These are phyloP conservation scores for Semicossyphus pulcher DNA, from an alignment of 2,113 vertebrate species.

Conservation along the genomic window DNA sequence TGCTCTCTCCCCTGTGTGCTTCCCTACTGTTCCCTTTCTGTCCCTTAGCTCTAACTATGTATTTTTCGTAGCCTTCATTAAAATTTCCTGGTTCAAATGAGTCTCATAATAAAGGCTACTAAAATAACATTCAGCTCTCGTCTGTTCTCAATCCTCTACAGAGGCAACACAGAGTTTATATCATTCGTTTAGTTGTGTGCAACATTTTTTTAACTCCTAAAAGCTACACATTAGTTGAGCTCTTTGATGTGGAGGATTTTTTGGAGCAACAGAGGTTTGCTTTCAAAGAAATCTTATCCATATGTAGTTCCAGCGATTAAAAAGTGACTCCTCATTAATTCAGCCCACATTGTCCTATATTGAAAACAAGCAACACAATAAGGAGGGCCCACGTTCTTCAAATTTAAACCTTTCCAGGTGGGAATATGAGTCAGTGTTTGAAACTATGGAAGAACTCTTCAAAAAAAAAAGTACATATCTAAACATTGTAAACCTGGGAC, in stretches of 20 bases:
- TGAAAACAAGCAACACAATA: neutral
- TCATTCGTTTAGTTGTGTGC: conserved; percentile 9
- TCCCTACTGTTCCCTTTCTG: conserved; percentile 34
- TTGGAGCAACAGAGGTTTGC: conserved; percentile 22
- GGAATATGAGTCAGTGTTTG: neutral
- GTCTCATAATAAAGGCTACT: conserved; percentile 44
- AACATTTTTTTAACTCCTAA: conserved; percentile 29
- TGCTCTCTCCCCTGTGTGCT: conserved; percentile 36
- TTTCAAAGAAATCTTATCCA: conserved; percentile 41
- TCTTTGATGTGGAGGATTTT: conserved; percentile 30
- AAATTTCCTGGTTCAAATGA: conserved; percentile 46
- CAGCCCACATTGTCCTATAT: conserved; percentile 3
- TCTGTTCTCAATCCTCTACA: conserved; percentile 46
- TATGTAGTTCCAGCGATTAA: conserved; percentile 8
- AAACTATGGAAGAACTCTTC: neutral
- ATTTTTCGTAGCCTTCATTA: conserved; percentile 41
- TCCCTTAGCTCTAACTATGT: conserved; percentile 20
- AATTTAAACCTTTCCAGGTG: neutral
- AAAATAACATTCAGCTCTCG: conserved; percentile 44
- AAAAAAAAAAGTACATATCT: neutral
- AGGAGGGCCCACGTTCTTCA: neutral
- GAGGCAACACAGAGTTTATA: conserved; percentile 42
- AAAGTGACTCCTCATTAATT: conserved; percentile 21
- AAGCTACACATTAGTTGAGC: conserved; percentile 52
- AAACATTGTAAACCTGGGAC: neutral